A percentile compares a stretch with the other conserved stretches of the same genome.
Evolutionary conservation across 2,797 vertebrate species (phyloP).

Genomic region (Dermochelys coriacea): DNA sequence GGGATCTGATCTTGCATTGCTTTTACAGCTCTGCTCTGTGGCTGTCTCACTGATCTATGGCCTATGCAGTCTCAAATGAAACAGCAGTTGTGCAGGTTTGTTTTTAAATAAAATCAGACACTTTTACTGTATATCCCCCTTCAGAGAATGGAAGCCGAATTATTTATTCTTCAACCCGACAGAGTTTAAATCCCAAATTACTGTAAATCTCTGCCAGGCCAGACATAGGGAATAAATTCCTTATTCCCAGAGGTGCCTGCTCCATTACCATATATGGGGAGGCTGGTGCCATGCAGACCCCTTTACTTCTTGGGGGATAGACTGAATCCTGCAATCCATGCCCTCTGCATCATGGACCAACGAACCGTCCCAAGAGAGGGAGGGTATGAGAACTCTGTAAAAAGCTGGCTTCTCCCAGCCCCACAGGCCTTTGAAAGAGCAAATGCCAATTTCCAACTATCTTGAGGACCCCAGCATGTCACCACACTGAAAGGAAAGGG

Average conservation of each 20-base stretch:
- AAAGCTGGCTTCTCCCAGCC: not conserved
- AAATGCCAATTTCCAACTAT: slow-evolving; percentile 15
- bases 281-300: slow-evolving; percentile 54
- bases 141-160: slow-evolving; percentile 56
- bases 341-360: not conserved
- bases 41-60: not conserved
- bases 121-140: slow-evolving; percentile 41
- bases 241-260: slow-evolving; percentile 35
- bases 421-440: not conserved
- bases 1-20: not conserved
- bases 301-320: not conserved
- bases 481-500: slow-evolving; percentile 7
- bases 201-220: slow-evolving; percentile 62
- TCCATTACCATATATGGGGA: slow-evolving; percentile 9
- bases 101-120: slow-evolving; percentile 24
- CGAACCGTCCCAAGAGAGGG: slow-evolving; percentile 10
- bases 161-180: slow-evolving; percentile 71
- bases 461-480: not conserved
- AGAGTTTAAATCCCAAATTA: slow-evolving; percentile 64
- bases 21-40: not conserved
- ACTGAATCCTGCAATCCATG: not conserved
- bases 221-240: slow-evolving; percentile 74
- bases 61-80: not conserved
- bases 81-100: not conserved
- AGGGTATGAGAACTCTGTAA: not conserved